Evolutionary conservation across 2,888 invertebrate species (phyloP).

Genomic region (Drosophila antonietae): DNA sequence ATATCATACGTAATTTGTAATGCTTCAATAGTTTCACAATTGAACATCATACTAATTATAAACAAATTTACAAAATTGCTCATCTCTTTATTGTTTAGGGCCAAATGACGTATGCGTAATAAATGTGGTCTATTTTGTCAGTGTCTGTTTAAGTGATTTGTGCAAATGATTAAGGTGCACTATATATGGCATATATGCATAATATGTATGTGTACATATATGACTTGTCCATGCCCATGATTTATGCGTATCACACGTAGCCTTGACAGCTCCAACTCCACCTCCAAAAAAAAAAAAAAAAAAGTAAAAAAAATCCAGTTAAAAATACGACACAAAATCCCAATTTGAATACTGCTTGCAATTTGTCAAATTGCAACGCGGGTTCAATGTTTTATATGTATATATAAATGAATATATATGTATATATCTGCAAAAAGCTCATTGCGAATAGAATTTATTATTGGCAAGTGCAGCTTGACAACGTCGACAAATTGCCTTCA

Average conservation of each 20-base stretch:
- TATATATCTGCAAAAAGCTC: conserved; percentile 26
- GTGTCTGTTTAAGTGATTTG: conserved; percentile 30
- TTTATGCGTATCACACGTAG: conserved; percentile 55
- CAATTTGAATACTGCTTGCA: conserved; percentile 62
- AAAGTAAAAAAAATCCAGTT: not conserved
- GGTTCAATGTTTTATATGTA: conserved; percentile 35
- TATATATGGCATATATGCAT: conserved; percentile 33
- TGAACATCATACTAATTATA: not conserved
- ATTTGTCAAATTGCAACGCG: conserved; percentile 63
- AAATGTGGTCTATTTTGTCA: conserved; percentile 35
- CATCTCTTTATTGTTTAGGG: not conserved
- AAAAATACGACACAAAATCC: conserved; percentile 14
- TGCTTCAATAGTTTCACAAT: conserved; percentile 1
- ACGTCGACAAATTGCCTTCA: conserved; percentile 54
- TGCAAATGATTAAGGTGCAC: conserved; percentile 28
- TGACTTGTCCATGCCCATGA: conserved; percentile 55
- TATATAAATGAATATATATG: conserved; percentile 5
- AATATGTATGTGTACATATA: conserved; percentile 29
- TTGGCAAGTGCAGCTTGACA: conserved; percentile 57
- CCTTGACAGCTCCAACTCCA: conserved; percentile 57
- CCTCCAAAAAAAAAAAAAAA: conserved; percentile 18
- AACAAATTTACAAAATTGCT: not conserved
- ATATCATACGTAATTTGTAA: not conserved
- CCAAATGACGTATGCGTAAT: conserved; percentile 25
- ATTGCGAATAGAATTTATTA: conserved; percentile 52